phyloP scores from a whole-genome alignment of 2,113 vertebrate genomes.

The Puma concolor region DNA sequence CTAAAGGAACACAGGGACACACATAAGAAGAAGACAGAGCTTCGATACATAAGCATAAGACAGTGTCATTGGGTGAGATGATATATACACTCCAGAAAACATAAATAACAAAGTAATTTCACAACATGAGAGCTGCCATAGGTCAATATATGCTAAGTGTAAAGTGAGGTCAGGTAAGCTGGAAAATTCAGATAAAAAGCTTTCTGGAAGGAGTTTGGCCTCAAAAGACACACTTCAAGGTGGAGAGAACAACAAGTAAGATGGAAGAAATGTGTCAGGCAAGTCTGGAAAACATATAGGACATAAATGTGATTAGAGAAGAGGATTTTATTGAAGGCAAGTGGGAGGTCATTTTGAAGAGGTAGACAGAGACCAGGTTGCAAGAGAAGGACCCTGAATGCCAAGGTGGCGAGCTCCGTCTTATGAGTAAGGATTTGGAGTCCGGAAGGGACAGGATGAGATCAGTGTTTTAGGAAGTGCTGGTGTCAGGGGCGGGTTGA shows the following conservation, averaged over 20 bases:
- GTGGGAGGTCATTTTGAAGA: neutral
- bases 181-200: neutral
- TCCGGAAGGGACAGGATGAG: conserved; percentile 69
- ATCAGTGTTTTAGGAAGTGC: conserved; percentile 77
- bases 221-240: neutral
- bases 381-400: neutral
- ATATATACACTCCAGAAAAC: neutral
- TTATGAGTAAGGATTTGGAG: conserved; percentile 52
- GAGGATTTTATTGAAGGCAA: neutral
- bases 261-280: neutral
- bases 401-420: neutral
- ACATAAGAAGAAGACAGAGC: neutral
- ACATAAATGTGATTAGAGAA: neutral
- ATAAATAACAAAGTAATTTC: neutral
- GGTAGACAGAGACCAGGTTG: neutral
- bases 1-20: neutral
- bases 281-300: neutral
- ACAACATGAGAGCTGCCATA: neutral
- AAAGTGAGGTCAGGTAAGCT: neutral
- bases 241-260: neutral
- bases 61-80: neutral
- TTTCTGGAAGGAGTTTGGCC: neutral
- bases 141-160: neutral
- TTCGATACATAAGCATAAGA: neutral
- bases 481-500: conserved; percentile 65